These are phyloP conservation scores for Subanguina moxae DNA, from an alignment of 1,140 invertebrate genomes.

Conservation along the genomic window DNA sequence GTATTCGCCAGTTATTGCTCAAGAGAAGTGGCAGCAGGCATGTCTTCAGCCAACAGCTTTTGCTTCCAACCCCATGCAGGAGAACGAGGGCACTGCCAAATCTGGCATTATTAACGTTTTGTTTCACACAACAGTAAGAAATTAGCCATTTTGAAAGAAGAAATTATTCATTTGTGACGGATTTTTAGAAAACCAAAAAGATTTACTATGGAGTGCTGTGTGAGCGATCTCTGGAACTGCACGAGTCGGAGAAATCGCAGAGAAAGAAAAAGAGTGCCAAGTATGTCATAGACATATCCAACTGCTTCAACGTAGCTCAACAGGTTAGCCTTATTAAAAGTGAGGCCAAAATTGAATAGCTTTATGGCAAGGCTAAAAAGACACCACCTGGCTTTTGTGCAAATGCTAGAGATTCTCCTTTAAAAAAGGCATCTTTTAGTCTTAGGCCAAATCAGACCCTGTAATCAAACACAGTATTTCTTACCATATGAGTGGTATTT, in stretches of 20 bases:
- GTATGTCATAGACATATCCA: conserved; percentile 31
- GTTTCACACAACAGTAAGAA: background rate
- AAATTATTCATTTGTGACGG: background rate
- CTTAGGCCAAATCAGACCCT: too few relatives aligned
- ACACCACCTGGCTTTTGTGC: too few relatives aligned
- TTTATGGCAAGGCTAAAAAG: too few relatives aligned
- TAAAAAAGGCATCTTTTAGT: too few relatives aligned
- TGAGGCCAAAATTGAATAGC: background rate
- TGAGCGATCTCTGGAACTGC: conserved; percentile 37
- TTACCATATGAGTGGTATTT: too few relatives aligned
- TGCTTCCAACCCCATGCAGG: background rate
- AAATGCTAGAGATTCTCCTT: too few relatives aligned
- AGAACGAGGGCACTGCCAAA: too few relatives aligned
- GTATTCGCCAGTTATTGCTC: too few relatives aligned
- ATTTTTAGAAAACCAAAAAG: conserved; percentile 4
- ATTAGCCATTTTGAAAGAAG: background rate
- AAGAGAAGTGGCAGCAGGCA: too few relatives aligned
- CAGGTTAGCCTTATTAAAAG: conserved; percentile 16
- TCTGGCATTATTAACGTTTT: background rate
- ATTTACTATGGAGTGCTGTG: conserved; percentile 21
- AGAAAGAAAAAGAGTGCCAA: conserved; percentile 37
- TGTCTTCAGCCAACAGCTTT: too few relatives aligned
- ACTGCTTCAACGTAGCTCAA: conserved; percentile 39
- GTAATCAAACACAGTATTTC: too few relatives aligned
- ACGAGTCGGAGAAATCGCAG: conserved; percentile 38